phyloP scores from a whole-genome alignment of 2,888 invertebrate genomes.

The Chrysolina americana region DNA sequence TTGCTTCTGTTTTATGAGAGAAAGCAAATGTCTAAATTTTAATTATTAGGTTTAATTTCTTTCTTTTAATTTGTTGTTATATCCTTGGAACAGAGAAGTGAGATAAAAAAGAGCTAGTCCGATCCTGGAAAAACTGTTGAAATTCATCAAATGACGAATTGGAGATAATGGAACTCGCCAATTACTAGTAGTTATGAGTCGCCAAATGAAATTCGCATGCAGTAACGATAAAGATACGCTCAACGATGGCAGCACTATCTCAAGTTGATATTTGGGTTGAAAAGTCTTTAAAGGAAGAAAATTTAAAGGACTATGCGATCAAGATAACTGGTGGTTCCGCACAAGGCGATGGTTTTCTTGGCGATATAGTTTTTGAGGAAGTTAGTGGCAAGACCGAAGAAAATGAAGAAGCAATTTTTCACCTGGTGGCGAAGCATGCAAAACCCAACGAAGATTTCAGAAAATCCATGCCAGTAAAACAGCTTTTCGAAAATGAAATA shows the following conservation, averaged over 20 bases:
- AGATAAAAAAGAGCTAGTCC: neutral
- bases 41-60: no score
- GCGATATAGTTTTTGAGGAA: slow-evolving; percentile 23
- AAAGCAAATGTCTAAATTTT: no score
- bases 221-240: neutral
- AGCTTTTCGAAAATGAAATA: slow-evolving; percentile 39
- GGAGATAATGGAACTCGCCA: neutral
- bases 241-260: neutral
- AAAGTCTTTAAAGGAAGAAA: slow-evolving; percentile 4
- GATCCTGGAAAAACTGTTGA: no score
- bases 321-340: neutral
- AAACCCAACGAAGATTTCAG: slow-evolving; percentile 16
- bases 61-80: no score
- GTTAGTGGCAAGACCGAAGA: neutral
- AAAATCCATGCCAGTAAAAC: neutral
- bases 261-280: slow-evolving; percentile 2
- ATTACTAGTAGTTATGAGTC: neutral
- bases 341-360: slow-evolving; percentile 9
- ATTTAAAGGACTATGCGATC: slow-evolving; percentile 8
- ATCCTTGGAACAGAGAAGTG: no score
- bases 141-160: neutral
- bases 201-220: neutral
- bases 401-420: neutral
- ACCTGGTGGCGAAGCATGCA: slow-evolving; percentile 25
- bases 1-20: no score